Evolutionary conservation across 2,797 vertebrate species (phyloP), one percentile per base, ranked within the genome.

Genomic region (Lateolabrax maculatus): DNA sequence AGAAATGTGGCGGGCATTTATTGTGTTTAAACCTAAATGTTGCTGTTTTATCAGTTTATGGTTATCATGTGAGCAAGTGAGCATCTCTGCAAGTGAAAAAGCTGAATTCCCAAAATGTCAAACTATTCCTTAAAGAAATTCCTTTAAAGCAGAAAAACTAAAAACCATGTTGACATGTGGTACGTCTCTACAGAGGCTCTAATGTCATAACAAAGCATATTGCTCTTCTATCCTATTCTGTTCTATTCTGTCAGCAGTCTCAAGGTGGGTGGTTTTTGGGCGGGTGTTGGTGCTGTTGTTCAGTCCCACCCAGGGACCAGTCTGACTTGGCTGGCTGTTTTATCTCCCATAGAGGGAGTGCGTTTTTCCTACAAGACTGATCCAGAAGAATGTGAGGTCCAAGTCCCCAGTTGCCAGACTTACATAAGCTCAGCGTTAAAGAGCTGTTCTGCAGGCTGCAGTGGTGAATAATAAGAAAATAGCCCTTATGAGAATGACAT

Each of bases 281-380:
- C 5, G 77, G 75, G 82, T 86, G 69, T 65, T 77, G 71, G 75
- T 77, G 46, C 66, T 87, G 51, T 75, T 77, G 72, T 82, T 82
- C 64, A 62, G 68, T 87, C 71, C 70, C 77, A 87, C 63, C 84
- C 78, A 61, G 66, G 74, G 77, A 80, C 44, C 62, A 23, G 75
- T 87, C 89, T 87, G 66, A 83, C 81, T 87, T 78, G 87, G 85
- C 84, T 71, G 73, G 29, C 60, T 84, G 44, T 73, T 88, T 87
- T 57, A 87, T 77, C 76, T 84, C 83, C 71, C 80, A 65, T 68
- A 84, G 77, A 83, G 82, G 67, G 80, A 84, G 64, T 72, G 31
- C n/a, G 55, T 73, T 88, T 71, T 58, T 84, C 70, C 66, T 77
- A 76, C 71, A 76, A 83, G 78, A 82, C n/a, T 6, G 44, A 83